Evolutionary conservation across 1,140 invertebrate species (phyloP).

Genomic region (Carcinoscorpius rotundicauda): DNA sequence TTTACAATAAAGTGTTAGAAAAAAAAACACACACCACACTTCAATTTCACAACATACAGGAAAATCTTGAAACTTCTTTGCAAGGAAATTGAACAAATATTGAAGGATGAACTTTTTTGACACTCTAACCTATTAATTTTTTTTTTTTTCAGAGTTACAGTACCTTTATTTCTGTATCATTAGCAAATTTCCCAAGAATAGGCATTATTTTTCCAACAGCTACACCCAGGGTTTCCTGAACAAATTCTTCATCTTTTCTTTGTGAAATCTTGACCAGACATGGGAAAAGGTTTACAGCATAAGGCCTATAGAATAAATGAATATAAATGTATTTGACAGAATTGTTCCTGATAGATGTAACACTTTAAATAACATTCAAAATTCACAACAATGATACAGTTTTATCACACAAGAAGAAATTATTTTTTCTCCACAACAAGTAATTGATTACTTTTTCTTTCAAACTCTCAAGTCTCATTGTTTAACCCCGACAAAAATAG

Average conservation of each 20-base stretch:
- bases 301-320: slow-evolving; percentile 41
- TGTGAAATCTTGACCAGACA: slow-evolving; percentile 51
- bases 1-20: slow-evolving; percentile 7
- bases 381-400: not conserved
- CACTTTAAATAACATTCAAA: not conserved
- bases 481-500: no score
- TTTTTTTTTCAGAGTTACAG: not conserved
- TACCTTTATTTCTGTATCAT: slow-evolving; percentile 59
- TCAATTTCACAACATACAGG: no score
- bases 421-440: no score
- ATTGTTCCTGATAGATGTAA: not conserved
- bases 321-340: not conserved
- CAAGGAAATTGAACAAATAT: no score
- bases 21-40: not conserved
- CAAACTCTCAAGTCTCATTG: no score
- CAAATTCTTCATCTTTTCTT: slow-evolving; percentile 49
- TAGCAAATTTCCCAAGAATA: slow-evolving; percentile 54
- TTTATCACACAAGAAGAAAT: no score
- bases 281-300: slow-evolving; percentile 56
- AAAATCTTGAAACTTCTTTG: no score
- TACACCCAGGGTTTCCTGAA: slow-evolving; percentile 55
- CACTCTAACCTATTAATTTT: no score
- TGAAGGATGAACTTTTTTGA: no score
- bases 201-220: slow-evolving; percentile 54
- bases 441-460: no score